These are phyloP conservation scores for Bettongia penicillata DNA, from an alignment of 2,113 vertebrate species.

Conservation along the genomic window DNA sequence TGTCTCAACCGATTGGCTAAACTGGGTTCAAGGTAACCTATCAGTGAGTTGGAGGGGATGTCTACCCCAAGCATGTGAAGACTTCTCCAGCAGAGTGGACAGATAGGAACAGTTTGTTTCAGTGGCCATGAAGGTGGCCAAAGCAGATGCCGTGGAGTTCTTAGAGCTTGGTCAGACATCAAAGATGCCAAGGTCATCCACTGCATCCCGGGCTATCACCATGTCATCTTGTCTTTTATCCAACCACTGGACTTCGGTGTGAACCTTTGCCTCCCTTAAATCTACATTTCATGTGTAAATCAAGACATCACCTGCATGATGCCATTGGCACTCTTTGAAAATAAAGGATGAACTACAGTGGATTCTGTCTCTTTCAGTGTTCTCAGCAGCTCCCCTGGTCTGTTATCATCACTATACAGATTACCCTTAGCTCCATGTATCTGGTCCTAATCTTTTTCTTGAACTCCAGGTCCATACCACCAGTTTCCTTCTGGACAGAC, in stretches of 20 bases:
- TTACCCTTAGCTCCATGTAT: background rate
- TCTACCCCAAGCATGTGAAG: background rate
- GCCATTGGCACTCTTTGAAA: too few species aligned
- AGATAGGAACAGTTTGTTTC: background rate
- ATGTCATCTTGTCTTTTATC: background rate
- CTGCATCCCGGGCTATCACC: background rate
- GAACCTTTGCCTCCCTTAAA: background rate
- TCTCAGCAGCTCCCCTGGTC: background rate
- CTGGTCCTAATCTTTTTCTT: background rate
- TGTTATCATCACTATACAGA: background rate
- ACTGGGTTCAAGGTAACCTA: background rate
- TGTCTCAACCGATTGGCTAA: background rate
- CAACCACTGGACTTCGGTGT: background rate
- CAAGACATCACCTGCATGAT: background rate
- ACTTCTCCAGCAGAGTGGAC: background rate
- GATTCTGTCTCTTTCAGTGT: background rate
- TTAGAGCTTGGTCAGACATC: background rate
- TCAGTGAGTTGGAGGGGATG: background rate
- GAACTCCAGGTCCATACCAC: background rate
- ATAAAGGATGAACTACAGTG: too few species aligned
- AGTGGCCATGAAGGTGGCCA: background rate
- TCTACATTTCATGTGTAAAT: background rate
- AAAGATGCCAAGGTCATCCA: background rate
- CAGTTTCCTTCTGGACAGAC: background rate
- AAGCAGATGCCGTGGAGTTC: background rate